Evolutionary conservation across 2,797 vertebrate species (phyloP), one percentile per base, ranked within the genome.

Genomic region (Emydoidea blandingii): DNA sequence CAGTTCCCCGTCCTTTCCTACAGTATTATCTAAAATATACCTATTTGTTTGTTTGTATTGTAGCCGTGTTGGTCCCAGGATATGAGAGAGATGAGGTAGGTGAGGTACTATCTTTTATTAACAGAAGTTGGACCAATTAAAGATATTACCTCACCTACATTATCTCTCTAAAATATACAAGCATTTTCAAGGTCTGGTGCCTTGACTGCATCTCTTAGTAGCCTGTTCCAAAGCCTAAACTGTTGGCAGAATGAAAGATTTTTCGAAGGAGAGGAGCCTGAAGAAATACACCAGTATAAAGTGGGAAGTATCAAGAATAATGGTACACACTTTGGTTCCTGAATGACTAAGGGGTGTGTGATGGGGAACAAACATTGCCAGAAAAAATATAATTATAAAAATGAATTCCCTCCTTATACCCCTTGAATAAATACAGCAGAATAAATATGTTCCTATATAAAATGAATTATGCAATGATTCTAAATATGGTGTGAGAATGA

Each of bases 381-480:
- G 85, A 87, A 92, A 88, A 5, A 80, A 62, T 65, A n/a, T 91
- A 74, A 80, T 1, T 15, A 5, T 41, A 27, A 76, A 29, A 74
- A 57, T 29, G n/a, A 59, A 9, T 25, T 44, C 88, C 50, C 44
- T 94, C 6, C 8, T 91, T 89, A 57, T 34, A 62, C 44, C 72
- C 76, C 72, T 95, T 65, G 53, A 81, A 57, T 79, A 74, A 97
- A 92, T 62, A 62, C 14, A 88, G 47, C 1, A 11, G 87, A 88
- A 41, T 87, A 93, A 94, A 96, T 93, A 31, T 68, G 11, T 78
- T 91, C n/a, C 85, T 93, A 68, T 15, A 79, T 88, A 89, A 92
- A 88, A 88, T 52, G 2, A 96, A 91, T 93, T 86, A 88, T 44
- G 47, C 53, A 86, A 25, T 95, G 56, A 91, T 96, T 97, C 91